A percentile compares a stretch with the other conserved stretches of the same genome.
phyloP scores from a whole-genome alignment of 30 jellyfish, hydroid and myxozoan genomes.

The Aurelia coerulea region DNA sequence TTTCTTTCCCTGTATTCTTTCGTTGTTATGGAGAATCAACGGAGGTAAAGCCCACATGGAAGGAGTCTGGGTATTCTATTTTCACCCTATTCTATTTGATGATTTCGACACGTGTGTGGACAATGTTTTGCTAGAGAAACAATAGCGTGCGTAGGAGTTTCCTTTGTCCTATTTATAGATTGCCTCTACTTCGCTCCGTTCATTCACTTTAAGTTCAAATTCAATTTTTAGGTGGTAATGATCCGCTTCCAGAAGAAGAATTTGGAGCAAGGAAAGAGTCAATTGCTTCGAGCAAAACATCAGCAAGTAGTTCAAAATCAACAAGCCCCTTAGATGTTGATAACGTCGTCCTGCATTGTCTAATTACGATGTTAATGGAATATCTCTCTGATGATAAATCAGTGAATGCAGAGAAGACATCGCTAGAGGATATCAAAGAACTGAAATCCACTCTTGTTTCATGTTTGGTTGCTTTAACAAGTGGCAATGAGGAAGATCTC shows the following conservation, averaged over 20 bases:
- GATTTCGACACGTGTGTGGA: too few species aligned
- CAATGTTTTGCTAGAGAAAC: too few species aligned
- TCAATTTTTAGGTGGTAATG: neutral
- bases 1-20: too few species aligned
- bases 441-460: slow-evolving; percentile 21
- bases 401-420: slow-evolving; percentile 26
- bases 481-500: slow-evolving; percentile 43
- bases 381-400: slow-evolving; percentile 26
- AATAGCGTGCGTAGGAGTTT: too few species aligned
- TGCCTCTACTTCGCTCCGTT: too few species aligned
- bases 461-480: slow-evolving; percentile 40
- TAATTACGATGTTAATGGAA: slow-evolving; percentile 39
- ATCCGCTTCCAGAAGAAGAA: slow-evolving; percentile 19
- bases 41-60: too few species aligned
- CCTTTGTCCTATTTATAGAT: too few species aligned
- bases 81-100: too few species aligned
- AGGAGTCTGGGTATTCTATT: too few species aligned
- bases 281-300: slow-evolving; percentile 12
- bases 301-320: slow-evolving; percentile 39
- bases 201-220: too few species aligned
- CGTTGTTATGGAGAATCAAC: too few species aligned
- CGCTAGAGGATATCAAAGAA: slow-evolving; percentile 43
- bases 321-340: slow-evolving; percentile 16
- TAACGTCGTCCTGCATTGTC: slow-evolving; percentile 39
- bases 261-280: slow-evolving; percentile 15